Evolutionary conservation across 1,140 invertebrate genomes (phyloP).

Genomic region (Nixonia krombeini): DNA sequence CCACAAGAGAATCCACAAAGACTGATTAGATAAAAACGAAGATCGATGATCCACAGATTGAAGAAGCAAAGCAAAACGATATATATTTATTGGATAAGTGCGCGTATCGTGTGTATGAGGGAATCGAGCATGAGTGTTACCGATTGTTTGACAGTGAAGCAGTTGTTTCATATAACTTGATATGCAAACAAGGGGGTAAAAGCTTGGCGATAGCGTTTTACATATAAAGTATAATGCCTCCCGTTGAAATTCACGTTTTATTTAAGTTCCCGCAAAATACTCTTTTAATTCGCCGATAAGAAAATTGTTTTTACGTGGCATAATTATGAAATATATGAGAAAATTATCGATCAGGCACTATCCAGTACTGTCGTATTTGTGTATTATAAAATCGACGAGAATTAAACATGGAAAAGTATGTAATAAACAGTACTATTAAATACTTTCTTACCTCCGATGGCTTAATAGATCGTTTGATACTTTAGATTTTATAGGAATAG

Average conservation of each 20-base stretch:
- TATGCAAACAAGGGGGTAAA: constrained; percentile 3
- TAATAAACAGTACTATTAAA: constrained; percentile 6
- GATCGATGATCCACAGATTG: constrained; percentile 14
- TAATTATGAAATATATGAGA: constrained; percentile 1
- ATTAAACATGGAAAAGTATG: background rate
- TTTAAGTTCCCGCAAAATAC: constrained; percentile 7
- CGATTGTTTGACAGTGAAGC: constrained; percentile 10
- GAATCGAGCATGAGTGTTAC: constrained; percentile 7
- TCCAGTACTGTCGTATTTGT: background rate
- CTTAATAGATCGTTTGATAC: constrained; percentile 12
- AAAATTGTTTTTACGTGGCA: constrained; percentile 8
- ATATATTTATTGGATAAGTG: constrained; percentile 19
- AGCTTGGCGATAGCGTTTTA: constrained; percentile 8
- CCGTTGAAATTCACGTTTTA: constrained; percentile 6
- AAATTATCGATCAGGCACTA: background rate
- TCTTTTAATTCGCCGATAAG: constrained; percentile 9
- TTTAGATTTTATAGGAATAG: constrained; percentile 14
- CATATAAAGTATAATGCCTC: constrained; percentile 3
- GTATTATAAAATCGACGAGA: background rate
- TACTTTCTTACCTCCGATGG: constrained; percentile 16
- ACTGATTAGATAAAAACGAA: constrained; percentile 15
- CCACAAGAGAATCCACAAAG: constrained; percentile 15
- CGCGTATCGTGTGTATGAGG: constrained; percentile 9
- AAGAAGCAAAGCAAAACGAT: constrained; percentile 11
- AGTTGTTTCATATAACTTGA: constrained; percentile 10